Conservation (phyloP, 53 echinoderm and acorn worm genomes). For the Patiria pectinifera region DNA sequence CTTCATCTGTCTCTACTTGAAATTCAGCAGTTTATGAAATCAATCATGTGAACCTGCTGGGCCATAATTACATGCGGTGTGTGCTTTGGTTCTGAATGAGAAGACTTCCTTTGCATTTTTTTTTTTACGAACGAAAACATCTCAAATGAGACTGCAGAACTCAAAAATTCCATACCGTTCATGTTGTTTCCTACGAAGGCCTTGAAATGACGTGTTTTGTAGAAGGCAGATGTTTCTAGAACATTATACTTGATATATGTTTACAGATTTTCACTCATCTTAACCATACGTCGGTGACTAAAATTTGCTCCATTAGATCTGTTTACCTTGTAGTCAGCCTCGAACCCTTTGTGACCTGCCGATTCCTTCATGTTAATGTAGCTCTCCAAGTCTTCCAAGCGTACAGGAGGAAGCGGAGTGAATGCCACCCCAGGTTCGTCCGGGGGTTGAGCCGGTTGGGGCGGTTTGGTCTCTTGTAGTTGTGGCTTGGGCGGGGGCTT, state of each 20-base stretch:
- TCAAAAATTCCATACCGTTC: too few relatives aligned
- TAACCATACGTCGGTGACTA: too few relatives aligned
- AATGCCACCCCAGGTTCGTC: not conserved
- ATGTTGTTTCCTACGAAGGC: too few relatives aligned
- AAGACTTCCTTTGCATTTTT: not conserved
- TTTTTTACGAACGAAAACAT: too few relatives aligned
- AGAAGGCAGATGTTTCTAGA: too few relatives aligned
- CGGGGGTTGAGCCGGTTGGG: not conserved
- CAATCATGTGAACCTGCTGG: not conserved
- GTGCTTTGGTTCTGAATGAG: not conserved
- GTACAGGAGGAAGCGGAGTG: not conserved
- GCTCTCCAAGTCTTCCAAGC: not conserved
- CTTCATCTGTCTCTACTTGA: not conserved
- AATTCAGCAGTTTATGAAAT: not conserved
- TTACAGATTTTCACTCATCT: too few relatives aligned
- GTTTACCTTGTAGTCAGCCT: constrained; percentile 24
- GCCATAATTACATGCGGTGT: not conserved
- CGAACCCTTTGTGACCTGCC: not conserved
- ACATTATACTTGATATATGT: too few relatives aligned
- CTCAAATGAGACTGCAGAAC: too few relatives aligned
- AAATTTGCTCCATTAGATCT: not conserved
- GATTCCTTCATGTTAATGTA: constrained; percentile 4
- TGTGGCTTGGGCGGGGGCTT: not conserved
- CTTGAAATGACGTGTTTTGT: too few relatives aligned
- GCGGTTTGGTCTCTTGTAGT: not conserved